These are phyloP conservation scores for Goniozus legneri DNA, from an alignment of 1,140 invertebrate genomes.

Conservation along the genomic window DNA sequence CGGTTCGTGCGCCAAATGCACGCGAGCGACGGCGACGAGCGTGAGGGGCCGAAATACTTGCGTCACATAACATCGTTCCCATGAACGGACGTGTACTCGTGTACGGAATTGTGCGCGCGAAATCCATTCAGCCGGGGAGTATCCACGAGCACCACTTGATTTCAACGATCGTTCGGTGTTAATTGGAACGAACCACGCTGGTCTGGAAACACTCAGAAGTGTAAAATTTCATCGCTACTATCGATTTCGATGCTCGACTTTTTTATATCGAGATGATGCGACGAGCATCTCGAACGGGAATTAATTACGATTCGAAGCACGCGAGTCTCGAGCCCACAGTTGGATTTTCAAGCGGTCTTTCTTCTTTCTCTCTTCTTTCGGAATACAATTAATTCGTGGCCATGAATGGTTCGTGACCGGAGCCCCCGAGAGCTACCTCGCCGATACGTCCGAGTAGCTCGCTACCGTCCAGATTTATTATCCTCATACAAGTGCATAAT, in stretches of 20 bases:
- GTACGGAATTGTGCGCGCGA: conserved; percentile 20
- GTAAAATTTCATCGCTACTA: too few relatives aligned
- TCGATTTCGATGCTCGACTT: too few relatives aligned
- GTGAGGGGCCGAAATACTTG: too few relatives aligned
- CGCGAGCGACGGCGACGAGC: conserved; percentile 9
- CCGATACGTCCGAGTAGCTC: too few relatives aligned
- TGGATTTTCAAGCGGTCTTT: conserved; percentile 21
- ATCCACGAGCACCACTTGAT: not conserved
- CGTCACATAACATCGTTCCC: too few relatives aligned
- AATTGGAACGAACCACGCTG: too few relatives aligned
- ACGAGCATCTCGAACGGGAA: too few relatives aligned
- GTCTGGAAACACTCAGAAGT: too few relatives aligned
- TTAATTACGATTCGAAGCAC: conserved; percentile 21
- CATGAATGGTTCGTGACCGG: conserved; percentile 10
- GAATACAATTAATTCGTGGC: conserved; percentile 16
- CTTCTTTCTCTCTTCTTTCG: not conserved
- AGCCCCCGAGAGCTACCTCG: conserved; percentile 3
- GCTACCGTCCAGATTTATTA: too few relatives aligned
- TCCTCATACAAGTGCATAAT: not conserved
- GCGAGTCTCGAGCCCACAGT: conserved; percentile 9
- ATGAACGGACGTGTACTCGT: conserved; percentile 23
- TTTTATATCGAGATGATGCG: too few relatives aligned
- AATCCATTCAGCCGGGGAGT: conserved; percentile 1
- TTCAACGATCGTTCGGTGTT: too few relatives aligned
- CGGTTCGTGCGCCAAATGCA: conserved; percentile 27